phyloP scores from a whole-genome alignment of 2,113 vertebrate genomes.

The Xyrauchen texanus region DNA sequence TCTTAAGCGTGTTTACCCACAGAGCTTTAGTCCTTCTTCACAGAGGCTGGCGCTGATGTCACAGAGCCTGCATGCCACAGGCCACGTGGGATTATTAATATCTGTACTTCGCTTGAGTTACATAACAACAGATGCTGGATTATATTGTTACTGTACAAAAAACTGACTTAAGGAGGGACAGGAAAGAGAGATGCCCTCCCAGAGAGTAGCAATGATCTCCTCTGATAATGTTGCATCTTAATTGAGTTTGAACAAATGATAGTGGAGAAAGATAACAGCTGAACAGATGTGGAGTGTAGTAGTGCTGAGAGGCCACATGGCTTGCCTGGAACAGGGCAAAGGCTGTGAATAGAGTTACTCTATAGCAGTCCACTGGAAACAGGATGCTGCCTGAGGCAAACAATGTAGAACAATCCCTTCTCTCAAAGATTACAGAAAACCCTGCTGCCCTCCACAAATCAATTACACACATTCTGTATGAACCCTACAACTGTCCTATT shows the following conservation, averaged over 20 bases:
- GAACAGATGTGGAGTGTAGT: not conserved
- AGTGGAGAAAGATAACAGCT: not conserved
- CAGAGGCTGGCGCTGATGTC: constrained; percentile 64
- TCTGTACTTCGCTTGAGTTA: constrained; percentile 69
- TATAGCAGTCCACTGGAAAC: not conserved
- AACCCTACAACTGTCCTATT: not conserved
- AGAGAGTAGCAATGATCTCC: not conserved
- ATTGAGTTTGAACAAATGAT: not conserved
- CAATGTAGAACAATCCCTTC: not conserved
- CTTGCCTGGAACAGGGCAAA: not conserved
- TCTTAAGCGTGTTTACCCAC: constrained; percentile 66
- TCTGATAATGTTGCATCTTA: too few species aligned
- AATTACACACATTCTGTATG: not conserved
- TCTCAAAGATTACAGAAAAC: not conserved
- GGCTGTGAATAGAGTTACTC: not conserved
- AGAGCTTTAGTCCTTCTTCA: constrained; percentile 61
- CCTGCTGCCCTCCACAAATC: not conserved
- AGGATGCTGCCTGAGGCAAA: not conserved
- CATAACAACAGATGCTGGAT: constrained; percentile 72
- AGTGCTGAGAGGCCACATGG: constrained; percentile 7
- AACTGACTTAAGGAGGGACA: not conserved
- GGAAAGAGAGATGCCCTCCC: not conserved
- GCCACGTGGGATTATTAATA: constrained; percentile 70
- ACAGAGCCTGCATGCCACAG: constrained; percentile 63
- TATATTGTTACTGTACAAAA: constrained; percentile 63